Evolutionary conservation across 2,888 invertebrate genomes (phyloP), one percentile per base, ranked within the genome.

Genomic region (Cerceris ruficornis): DNA sequence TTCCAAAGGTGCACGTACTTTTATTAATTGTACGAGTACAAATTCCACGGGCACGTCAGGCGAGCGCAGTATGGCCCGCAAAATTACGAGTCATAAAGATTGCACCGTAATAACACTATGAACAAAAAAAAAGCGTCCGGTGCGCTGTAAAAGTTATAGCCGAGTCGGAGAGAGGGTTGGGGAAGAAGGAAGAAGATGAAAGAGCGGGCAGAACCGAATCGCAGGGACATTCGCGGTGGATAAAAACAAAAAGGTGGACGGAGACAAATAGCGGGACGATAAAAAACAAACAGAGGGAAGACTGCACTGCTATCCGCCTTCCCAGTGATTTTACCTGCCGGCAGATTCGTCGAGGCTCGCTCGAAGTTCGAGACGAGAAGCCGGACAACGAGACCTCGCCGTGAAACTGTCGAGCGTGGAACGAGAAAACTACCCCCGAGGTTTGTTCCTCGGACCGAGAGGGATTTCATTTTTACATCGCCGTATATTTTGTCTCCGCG

Each of bases 391-490:
- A n/a, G 13, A 43, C 54, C 59, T 58, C 42, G 41, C 15, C 54
- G 60, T 50, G 50, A 67, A 77, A 81, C 58, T 57, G 60, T 68
- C n/a, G 39, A 59, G 50, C 60, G 75, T 73, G 55, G 73, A 80
- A 74, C 80, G 79, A 80, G 81, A 69, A 69, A 76, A 75, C 78
- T 69, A 68, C 61, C 65, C 17, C 59, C 57, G 77, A 83, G 78
- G 81, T 65, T 2, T 28, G 28, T 28, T 28, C 62, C 81, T 75
- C 69, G 58, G 61, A 50, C 28, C 57, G 67, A 61, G 17, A 39
- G 65, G 64, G 84, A 82, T 82, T 84, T 83, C 73, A 82, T 80
- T 84, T 84, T 80, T 82, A 77, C 77, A 65, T 62, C 62, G 65
- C 50, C 72, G 42, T 83, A 83, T 72, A 83, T 83, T 83, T 72